Conservation (phyloP, 2,113 vertebrate species). For the Murina feae region DNA sequence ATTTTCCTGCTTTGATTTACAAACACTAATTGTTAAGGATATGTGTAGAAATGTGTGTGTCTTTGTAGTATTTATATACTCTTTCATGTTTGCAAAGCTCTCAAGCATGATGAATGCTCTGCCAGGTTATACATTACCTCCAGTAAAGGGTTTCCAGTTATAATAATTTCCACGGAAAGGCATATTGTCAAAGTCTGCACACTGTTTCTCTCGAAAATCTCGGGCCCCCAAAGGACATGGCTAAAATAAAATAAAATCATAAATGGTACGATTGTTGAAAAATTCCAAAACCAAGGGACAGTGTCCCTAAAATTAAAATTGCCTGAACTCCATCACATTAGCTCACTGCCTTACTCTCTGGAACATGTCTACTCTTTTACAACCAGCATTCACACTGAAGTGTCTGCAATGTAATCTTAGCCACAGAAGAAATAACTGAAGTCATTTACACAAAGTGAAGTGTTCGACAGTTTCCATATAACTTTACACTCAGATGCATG, state of each 20-base stretch:
- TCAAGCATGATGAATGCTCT: slow-evolving; percentile 38
- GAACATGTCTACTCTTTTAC: slow-evolving; percentile 55
- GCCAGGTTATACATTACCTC: slow-evolving; percentile 85
- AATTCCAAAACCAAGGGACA: slow-evolving; percentile 56
- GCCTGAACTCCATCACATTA: background rate
- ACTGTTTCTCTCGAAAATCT: slow-evolving; percentile 98
- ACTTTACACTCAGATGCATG: slow-evolving; percentile 52
- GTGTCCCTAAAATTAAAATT: slow-evolving; percentile 40
- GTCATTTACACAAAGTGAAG: slow-evolving; percentile 69
- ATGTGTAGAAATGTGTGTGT: background rate
- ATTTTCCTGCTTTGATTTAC: background rate
- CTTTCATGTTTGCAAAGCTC: slow-evolving; percentile 47
- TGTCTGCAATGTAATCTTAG: slow-evolving; percentile 43
- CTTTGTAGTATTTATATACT: slow-evolving; percentile 6
- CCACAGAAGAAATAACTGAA: slow-evolving; percentile 61
- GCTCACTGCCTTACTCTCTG: slow-evolving; percentile 37
- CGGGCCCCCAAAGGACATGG: slow-evolving; percentile 89
- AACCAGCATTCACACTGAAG: slow-evolving; percentile 44
- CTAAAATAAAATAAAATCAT: slow-evolving; percentile 80
- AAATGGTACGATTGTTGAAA: slow-evolving; percentile 64
- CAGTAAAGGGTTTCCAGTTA: slow-evolving; percentile 99
- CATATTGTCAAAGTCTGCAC: slow-evolving; percentile 96
- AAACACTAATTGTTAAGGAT: slow-evolving; percentile 2
- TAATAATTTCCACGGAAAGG: slow-evolving; percentile 98
- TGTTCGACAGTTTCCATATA: slow-evolving; percentile 64